Conservation (phyloP, 2,888 invertebrate species). For the Timema podura region DNA sequence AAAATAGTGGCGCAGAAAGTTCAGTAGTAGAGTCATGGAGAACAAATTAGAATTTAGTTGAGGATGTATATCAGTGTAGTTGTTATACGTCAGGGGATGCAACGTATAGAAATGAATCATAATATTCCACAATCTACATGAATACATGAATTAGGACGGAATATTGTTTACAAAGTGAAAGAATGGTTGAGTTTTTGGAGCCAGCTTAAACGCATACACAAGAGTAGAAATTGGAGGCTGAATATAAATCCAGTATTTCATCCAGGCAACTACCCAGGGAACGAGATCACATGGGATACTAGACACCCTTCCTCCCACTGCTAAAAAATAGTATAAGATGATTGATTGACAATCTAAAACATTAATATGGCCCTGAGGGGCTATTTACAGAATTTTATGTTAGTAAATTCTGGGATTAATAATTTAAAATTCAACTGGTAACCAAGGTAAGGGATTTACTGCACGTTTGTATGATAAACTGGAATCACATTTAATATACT, state of each 20-base stretch:
- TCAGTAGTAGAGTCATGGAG: too few species aligned
- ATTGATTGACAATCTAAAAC: constrained; percentile 26
- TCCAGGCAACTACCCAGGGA: constrained; percentile 30
- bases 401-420: not conserved
- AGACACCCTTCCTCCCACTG: constrained; percentile 33
- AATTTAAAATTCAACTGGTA: not conserved
- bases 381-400: not conserved
- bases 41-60: too few species aligned
- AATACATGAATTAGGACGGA: too few species aligned
- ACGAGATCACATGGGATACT: constrained; percentile 35
- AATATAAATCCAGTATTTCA: constrained; percentile 36
- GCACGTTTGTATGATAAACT: not conserved
- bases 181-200: constrained; percentile 34
- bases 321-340: constrained; percentile 36
- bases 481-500: not conserved
- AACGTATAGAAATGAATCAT: too few species aligned
- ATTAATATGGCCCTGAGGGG: not conserved
- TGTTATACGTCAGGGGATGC: too few species aligned
- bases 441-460: not conserved
- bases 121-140: too few species aligned
- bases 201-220: constrained; percentile 35
- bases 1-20: too few species aligned
- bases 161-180: too few species aligned
- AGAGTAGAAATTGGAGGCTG: constrained; percentile 28
- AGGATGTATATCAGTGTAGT: too few species aligned